Base-by-base conservation (phyloP, 2,797 vertebrate species). In the Cossypha polioptera region DNA sequence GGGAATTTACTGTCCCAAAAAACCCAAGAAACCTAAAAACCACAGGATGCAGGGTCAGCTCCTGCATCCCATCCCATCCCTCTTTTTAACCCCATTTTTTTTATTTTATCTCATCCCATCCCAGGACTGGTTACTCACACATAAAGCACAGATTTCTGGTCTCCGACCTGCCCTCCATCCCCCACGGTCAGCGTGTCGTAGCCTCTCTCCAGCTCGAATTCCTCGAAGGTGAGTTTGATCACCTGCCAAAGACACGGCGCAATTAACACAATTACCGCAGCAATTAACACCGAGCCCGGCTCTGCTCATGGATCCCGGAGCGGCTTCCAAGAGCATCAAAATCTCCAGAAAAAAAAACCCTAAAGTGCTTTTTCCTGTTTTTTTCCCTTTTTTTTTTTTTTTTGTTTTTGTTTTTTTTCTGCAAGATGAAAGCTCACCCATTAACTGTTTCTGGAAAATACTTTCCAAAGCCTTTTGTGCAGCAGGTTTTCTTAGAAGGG, bases 171-270 rank as follows among this genome's bases (percentile, higher is more conserved):
- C 40, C 99, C 98, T 24, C 99, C 99, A 4, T 99, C 99, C 84
- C 99, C 99, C 33, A 99, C 99, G 0, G 99, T 99, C 94, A 99
- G 97, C 2, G 99, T 99, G 98, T 99, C 99, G 26, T 99, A 99
- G 91, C 99, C 99, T 85, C 99, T 98, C 95, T 99, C 99, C 97
- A 99, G 98, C 97, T 99, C 99, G 95, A 99, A 99, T 88, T 99
- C 99, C 97, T 99, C 99, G 96, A 99, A 99, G 91, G 98, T 99
- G 84, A 99, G 98, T 97, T 99, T 99, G 98, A 99, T 99, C 96
- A 99, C 99, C 99, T 99, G 94, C 92, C 97, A 92, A 90, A 91
- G 81, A 96, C 40, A 48, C 19, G 25, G 11, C 25, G 0, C 36
- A 69, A 69, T 68, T 50, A 79, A 7, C 35, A 2, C 15, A 0